Percentiles rank a stretch among this genome's conserved stretches.
These are phyloP conservation scores for Nematolebias whitei DNA, from an alignment of 2,113 vertebrate species.

Conservation along the genomic window DNA sequence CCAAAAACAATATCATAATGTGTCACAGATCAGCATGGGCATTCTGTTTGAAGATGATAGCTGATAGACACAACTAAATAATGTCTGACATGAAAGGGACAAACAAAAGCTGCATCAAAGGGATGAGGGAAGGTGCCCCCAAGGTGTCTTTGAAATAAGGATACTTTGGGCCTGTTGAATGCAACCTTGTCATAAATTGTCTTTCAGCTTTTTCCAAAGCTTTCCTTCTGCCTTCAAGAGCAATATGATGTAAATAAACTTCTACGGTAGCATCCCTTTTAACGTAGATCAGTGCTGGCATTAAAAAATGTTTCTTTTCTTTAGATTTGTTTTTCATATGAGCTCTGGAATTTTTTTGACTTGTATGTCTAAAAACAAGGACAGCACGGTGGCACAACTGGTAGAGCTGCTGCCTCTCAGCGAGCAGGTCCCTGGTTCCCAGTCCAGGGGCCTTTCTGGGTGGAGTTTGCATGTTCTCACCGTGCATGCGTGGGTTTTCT, in stretches of 20 bases:
- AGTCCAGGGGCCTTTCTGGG: no score
- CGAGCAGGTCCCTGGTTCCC: no score
- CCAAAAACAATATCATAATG: slow-evolving; percentile 43
- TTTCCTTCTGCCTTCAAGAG: slow-evolving; percentile 17
- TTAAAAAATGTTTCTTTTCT: slow-evolving; percentile 54
- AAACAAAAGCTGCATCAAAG: slow-evolving; percentile 43
- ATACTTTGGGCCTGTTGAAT: slow-evolving; percentile 27
- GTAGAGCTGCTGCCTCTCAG: no score
- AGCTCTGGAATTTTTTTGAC: slow-evolving; percentile 50
- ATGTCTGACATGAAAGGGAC: slow-evolving; percentile 51
- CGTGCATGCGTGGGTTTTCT: no score
- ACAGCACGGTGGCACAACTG: no score
- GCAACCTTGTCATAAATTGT: slow-evolving; percentile 22
- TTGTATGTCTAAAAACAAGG: no score
- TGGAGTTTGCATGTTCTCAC: no score
- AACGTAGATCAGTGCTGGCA: slow-evolving; percentile 46
- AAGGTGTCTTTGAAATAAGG: slow-evolving; percentile 28
- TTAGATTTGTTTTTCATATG: slow-evolving; percentile 44
- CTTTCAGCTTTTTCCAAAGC: slow-evolving; percentile 26
- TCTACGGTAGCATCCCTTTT: slow-evolving; percentile 47
- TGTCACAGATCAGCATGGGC: slow-evolving; percentile 38
- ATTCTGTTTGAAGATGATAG: slow-evolving; percentile 42
- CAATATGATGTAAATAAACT: slow-evolving; percentile 28
- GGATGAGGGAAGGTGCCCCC: slow-evolving; percentile 17
- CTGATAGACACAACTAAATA: slow-evolving; percentile 45